Base-by-base conservation (phyloP, 2,888 invertebrate species). In the Bombylius discolor region DNA sequence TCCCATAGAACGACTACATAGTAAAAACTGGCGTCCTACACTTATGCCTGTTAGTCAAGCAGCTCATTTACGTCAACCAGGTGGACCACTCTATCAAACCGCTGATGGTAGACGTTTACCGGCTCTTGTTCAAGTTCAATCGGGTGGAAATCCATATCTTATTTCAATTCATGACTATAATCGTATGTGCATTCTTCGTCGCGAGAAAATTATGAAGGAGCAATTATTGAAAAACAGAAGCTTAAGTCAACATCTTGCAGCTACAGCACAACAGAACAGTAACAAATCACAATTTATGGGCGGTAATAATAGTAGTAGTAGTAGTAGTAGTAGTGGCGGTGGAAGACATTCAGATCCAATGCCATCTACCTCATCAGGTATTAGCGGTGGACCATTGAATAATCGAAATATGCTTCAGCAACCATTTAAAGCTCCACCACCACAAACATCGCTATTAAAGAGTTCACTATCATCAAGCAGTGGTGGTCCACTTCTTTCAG, bases 121-220 rank as follows among this genome's bases (percentile, higher is more conserved):
- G 5, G 82, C 82, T 56, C 73, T 85, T 32, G 83, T 86, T n/a
- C 84, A 86, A 65, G 85, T 85, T 1, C 82, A 85, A 67, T 84
- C 86, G 0, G 83, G 85, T 1, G 87, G 87, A n/a, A 84, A 84
- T 65, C 83, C 87, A 0, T 87, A 84, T 70, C 85, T 87, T 68
- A 83, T 89, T 64, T 86, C 86, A 5, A 78, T 88, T 44, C 82
- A 84, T 52, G 88, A 89, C 66, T 87, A 86, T 72, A 87, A 87
- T 71, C 85, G 87, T 61, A 85, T 86, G 85, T 85, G 85, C 69
- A 78, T 84, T 56, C 79, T 85, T 69, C 77, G 85, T 7, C 75
- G 83, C 1, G 85, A 84, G 67, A 81, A 83, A 60, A 72, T 84
- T 4, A 78, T 82, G 64, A 80, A 81, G 42, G 76, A 83, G 36